A percentile compares a stretch with the other conserved stretches of the same genome.
phyloP scores from a whole-genome alignment of 2,888 invertebrate species.

The Tubulanus polymorphus region DNA sequence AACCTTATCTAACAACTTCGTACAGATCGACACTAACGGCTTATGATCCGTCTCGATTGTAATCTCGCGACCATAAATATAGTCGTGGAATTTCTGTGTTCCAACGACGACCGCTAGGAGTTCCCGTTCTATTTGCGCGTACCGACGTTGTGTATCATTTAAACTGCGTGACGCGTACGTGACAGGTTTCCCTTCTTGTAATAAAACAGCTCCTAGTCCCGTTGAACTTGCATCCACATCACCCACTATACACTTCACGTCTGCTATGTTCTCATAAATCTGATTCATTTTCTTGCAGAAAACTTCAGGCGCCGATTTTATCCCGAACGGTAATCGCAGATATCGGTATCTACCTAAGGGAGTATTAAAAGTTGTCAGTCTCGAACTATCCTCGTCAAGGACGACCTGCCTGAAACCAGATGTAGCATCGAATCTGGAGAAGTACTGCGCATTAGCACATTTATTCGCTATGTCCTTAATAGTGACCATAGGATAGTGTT shows the following conservation, averaged over 20 bases:
- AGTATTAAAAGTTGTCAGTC: slow-evolving; percentile 27
- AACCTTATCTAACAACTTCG: slow-evolving; percentile 7
- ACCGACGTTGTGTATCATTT: slow-evolving; percentile 16
- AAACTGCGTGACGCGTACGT: slow-evolving; percentile 22
- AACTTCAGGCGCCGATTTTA: slow-evolving; percentile 24
- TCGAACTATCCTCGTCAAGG: slow-evolving; percentile 21
- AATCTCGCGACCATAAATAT: slow-evolving; percentile 16
- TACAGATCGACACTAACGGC: slow-evolving; percentile 16
- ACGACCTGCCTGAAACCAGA: slow-evolving; percentile 25
- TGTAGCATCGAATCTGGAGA: slow-evolving; percentile 26
- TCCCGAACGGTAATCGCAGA: slow-evolving; percentile 24
- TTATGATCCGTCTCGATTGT: slow-evolving; percentile 20
- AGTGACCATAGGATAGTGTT: slow-evolving; percentile 23
- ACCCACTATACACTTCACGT: slow-evolving; percentile 18
- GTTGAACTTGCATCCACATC: slow-evolving; percentile 18
- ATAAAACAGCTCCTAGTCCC: slow-evolving; percentile 17
- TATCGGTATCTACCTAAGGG: slow-evolving; percentile 24
- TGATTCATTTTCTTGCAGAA: slow-evolving; percentile 24
- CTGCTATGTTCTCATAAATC: slow-evolving; percentile 20
- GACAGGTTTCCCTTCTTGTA: slow-evolving; percentile 19
- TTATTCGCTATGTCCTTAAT: slow-evolving; percentile 23
- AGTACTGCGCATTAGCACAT: slow-evolving; percentile 24
- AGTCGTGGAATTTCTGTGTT: slow-evolving; percentile 15
- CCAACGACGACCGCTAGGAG: slow-evolving; percentile 18
- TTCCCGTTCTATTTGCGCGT: slow-evolving; percentile 23